Evolutionary conservation across 2,797 vertebrate genomes (phyloP).

Genomic region (Chaetodon trifasciatus): DNA sequence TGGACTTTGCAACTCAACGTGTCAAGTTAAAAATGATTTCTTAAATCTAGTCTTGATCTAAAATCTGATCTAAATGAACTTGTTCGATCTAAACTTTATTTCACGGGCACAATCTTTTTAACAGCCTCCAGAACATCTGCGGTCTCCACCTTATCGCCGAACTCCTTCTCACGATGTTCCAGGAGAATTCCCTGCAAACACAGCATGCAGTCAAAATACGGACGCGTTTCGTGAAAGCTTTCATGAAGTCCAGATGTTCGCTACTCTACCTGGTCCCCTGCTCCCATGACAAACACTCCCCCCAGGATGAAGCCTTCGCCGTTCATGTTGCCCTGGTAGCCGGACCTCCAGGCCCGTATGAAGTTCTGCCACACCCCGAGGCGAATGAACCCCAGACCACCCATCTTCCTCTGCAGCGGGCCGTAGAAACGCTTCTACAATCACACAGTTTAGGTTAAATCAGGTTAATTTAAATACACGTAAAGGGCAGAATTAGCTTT

Average conservation of each 20-base stretch:
- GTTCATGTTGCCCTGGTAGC: conserved; percentile 93
- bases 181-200: conserved; percentile 92
- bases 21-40: conserved; percentile 12
- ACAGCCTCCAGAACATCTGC: conserved; percentile 91
- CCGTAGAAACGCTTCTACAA: conserved; percentile 94
- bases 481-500: neutral
- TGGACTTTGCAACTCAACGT: neutral
- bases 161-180: conserved; percentile 96
- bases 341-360: conserved; percentile 91
- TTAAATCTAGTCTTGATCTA: conserved; percentile 13
- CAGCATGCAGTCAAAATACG: neutral
- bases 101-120: conserved; percentile 87
- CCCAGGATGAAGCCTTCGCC: conserved; percentile 96
- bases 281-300: conserved; percentile 96
- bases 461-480: too few relatives aligned
- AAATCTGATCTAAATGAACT: neutral
- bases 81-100: conserved; percentile 62
- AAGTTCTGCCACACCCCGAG: conserved; percentile 95
- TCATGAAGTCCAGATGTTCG: neutral
- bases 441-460: conserved; percentile 19
- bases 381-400: conserved; percentile 90
- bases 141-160: conserved; percentile 92
- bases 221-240: neutral
- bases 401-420: conserved; percentile 91
- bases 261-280: conserved; percentile 90